phyloP scores from a whole-genome alignment of 2,888 invertebrate genomes.

The Galeopsomyia nigrocyanea region DNA sequence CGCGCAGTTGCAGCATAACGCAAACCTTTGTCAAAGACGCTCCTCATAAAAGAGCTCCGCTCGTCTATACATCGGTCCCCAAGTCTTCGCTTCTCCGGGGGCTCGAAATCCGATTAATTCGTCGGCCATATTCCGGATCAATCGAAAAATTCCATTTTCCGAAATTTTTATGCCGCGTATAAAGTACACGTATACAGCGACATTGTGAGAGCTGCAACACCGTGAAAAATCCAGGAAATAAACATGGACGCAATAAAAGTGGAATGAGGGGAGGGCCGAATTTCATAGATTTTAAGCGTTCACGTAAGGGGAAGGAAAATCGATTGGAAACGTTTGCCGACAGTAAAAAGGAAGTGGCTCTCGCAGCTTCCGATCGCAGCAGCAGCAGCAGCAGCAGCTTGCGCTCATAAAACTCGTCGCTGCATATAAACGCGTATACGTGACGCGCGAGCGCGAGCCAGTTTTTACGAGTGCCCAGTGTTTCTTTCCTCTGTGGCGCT shows the following conservation, averaged over 20 bases:
- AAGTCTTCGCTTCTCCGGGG: neutral
- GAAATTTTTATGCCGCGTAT: conserved; percentile 32
- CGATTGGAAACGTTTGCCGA: conserved; percentile 23
- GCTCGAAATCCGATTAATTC: conserved; percentile 38
- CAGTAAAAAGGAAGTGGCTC: conserved; percentile 8
- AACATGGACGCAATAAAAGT: conserved; percentile 27
- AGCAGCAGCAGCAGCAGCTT: too few relatives aligned
- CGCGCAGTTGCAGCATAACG: neutral
- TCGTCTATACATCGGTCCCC: conserved; percentile 23
- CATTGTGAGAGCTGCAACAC: neutral
- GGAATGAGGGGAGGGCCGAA: neutral
- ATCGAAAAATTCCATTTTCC: conserved; percentile 14
- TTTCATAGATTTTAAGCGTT: conserved; percentile 19
- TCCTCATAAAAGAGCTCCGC: conserved; percentile 25
- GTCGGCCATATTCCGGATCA: neutral
- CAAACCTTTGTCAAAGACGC: neutral
- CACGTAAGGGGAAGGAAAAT: neutral
- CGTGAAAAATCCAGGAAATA: conserved; percentile 29
- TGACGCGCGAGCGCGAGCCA: neutral
- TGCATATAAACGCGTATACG: neutral
- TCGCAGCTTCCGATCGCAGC: too few relatives aligned
- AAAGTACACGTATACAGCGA: neutral
- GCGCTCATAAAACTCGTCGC: neutral
- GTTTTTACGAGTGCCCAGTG: neutral
- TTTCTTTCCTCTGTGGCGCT: too few relatives aligned